Base-by-base conservation (phyloP, 1,140 invertebrate genomes). In the Parasteatoda tepidariorum region DNA sequence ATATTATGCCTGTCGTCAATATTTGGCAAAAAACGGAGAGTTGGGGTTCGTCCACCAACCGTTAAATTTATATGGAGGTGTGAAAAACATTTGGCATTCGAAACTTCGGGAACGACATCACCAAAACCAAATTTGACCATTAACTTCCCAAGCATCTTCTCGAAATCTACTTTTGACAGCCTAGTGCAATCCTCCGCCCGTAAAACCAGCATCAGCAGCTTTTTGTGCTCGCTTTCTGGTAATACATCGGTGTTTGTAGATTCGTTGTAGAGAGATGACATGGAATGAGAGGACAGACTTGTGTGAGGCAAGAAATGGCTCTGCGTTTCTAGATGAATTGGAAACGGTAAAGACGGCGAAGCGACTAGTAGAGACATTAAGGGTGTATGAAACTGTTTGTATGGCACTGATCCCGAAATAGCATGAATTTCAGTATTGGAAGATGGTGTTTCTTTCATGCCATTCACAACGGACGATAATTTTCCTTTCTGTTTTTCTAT, bases 71-170 rank as follows among this genome's bases (percentile, higher is more conserved):
- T 82, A 31, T 82, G 55, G 15, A 82, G 26, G 28, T 82, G 78
- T 15, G 78, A 70, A 48, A 68, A 71, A 22, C 78, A 82, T 48
- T 82, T 70, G 18, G 78, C 78, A 24, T 82, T 82, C 18, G 78
- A 82, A 11, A 82, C 67, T 48, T 82, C 66, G 2, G 78, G 78
- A 11, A 82, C 55, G 2, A 61, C 78, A 15, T 82, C 67, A 0
- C 67, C 67, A 31, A 82, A 82, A 28, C 78, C 78, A 3, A 82
- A 71, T 48, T 82, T 82, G 13, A 26, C 24, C 78, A 82, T 82
- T 28, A 82, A 31, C 24, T 82, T 82, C 13, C 57, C 41, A 3
- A 82, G 18, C 67, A 82, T 82, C 22, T 82, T 82, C 33, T 82
- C 78, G 22, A 82, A 82, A 48, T 82, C 78, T 18, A 30, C 54